These are phyloP conservation scores for Hirtodrosophila alboralis DNA, from an alignment of 2,888 invertebrate species.

Conservation along the genomic window DNA sequence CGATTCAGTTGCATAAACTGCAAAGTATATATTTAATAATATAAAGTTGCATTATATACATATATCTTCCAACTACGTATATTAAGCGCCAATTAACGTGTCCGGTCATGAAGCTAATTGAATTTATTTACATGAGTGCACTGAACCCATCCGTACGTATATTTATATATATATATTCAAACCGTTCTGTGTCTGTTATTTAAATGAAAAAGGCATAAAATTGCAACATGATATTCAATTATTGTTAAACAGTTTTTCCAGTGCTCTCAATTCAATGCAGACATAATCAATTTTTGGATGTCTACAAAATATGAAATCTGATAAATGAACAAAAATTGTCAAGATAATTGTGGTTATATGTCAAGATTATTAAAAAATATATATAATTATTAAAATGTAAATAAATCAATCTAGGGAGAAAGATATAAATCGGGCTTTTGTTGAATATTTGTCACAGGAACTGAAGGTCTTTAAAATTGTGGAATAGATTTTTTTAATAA, in stretches of 20 bases:
- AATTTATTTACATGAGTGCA: slow-evolving; percentile 58
- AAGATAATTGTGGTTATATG: too few relatives aligned
- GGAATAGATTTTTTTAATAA: too few relatives aligned
- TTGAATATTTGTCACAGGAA: too few relatives aligned
- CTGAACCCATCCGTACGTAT: slow-evolving; percentile 35
- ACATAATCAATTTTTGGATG: too few relatives aligned
- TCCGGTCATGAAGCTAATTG: slow-evolving; percentile 58
- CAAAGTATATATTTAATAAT: neutral
- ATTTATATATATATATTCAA: slow-evolving; percentile 25
- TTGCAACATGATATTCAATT: slow-evolving; percentile 28
- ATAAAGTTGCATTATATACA: neutral
- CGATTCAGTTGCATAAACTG: slow-evolving; percentile 14
- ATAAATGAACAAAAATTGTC: too few relatives aligned
- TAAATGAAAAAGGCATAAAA: slow-evolving; percentile 2
- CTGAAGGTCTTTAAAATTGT: too few relatives aligned
- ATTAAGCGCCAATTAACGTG: slow-evolving; percentile 68
- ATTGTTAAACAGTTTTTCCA: neutral
- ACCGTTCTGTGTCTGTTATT: slow-evolving; percentile 3
- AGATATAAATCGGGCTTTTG: too few relatives aligned
- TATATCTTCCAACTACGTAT: slow-evolving; percentile 6
- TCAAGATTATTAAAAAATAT: too few relatives aligned
- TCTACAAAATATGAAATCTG: neutral
- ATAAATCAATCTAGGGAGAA: too few relatives aligned
- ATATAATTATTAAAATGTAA: too few relatives aligned
- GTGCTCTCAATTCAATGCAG: too few relatives aligned